Percentiles rank a stretch among this genome's conserved stretches.
Evolutionary conservation across 2,888 invertebrate genomes (phyloP).

Genomic region (Drosophila robusta): DNA sequence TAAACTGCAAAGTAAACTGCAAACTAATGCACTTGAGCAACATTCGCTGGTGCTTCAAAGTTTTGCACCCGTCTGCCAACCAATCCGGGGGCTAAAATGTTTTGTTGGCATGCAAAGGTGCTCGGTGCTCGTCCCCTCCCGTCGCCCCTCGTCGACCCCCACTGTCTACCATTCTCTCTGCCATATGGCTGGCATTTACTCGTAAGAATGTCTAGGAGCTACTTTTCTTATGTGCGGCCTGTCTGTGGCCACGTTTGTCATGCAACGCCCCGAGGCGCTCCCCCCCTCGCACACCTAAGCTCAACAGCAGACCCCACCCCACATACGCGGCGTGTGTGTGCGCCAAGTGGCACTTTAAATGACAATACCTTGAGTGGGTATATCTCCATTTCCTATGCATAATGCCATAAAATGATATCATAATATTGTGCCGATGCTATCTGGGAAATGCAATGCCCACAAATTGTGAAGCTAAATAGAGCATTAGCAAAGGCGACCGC

Average conservation of each 20-base stretch:
- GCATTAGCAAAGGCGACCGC: constrained; percentile 48
- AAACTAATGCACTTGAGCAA: constrained; percentile 73
- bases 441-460: constrained; percentile 42
- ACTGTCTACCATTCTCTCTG: constrained; percentile 2
- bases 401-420: constrained; percentile 47
- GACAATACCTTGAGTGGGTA: constrained; percentile 42
- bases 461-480: constrained; percentile 56
- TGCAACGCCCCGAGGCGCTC: constrained; percentile 40
- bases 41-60: constrained; percentile 45
- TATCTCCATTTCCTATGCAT: constrained; percentile 57
- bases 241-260: constrained; percentile 66
- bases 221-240: constrained; percentile 46
- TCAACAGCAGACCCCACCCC: not conserved
- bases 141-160: not conserved
- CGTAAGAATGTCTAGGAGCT: constrained; percentile 32
- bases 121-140: constrained; percentile 21
- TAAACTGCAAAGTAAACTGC: constrained; percentile 71
- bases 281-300: not conserved
- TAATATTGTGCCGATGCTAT: constrained; percentile 64
- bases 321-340: not conserved
- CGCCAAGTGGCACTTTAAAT: constrained; percentile 43
- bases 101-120: constrained; percentile 58
- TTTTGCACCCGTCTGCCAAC: constrained; percentile 17
- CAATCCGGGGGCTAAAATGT: constrained; percentile 38
- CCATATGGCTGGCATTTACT: constrained; percentile 34